A percentile compares a stretch with the other conserved stretches of the same genome.
Conservation (phyloP, 2,888 invertebrate genomes). For the Rotaria sp. region DNA sequence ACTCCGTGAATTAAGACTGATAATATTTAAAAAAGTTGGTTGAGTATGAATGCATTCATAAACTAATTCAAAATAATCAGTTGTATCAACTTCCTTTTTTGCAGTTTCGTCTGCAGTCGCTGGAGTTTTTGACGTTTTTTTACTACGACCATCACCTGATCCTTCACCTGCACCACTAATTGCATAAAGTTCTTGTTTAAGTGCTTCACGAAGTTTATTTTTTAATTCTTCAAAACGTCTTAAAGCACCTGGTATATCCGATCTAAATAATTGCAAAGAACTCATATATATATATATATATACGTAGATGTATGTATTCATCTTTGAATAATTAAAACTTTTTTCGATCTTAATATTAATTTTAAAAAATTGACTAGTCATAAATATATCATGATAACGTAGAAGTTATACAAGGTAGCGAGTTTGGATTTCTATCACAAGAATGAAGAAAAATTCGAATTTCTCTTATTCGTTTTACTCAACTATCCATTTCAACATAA, state of each 20-base stretch:
- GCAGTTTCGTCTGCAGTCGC: neutral
- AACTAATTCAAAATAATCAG: constrained; percentile 23
- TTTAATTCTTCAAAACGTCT: neutral
- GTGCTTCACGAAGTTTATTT: neutral
- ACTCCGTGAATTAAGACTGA: neutral
- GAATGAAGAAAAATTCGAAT: no score
- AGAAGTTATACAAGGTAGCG: no score
- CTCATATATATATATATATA: no score
- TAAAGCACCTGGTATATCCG: neutral
- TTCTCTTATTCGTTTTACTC: no score
- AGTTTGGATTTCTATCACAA: no score
- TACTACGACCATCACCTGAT: neutral
- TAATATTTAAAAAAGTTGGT: neutral
- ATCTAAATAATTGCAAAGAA: neutral
- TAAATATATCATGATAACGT: no score
- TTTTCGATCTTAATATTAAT: no score
- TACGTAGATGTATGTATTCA: no score
- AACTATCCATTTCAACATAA: no score
- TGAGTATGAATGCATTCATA: neutral
- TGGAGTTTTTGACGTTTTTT: neutral
- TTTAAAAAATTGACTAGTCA: no score
- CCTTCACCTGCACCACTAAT: neutral
- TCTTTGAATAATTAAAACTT: no score
- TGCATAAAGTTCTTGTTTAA: neutral
- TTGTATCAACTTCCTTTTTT: neutral